Conservation (phyloP, 2,113 vertebrate genomes). For the Casuarius casuarius region DNA sequence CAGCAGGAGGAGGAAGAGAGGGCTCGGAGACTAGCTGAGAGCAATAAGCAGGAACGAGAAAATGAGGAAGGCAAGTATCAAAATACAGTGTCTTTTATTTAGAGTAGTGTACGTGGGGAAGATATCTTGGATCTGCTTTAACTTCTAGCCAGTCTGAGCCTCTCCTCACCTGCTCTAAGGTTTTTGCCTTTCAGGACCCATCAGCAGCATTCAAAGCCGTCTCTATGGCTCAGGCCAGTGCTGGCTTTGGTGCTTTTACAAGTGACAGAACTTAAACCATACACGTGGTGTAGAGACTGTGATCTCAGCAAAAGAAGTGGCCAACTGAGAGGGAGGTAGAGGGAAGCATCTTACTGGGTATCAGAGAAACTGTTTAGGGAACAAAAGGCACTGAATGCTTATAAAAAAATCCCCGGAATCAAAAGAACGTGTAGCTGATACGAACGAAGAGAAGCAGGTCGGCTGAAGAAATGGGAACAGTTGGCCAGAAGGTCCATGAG, state of each 20-base stretch:
- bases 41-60: conserved; percentile 79
- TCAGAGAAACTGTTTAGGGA: background rate
- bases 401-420: fast-evolving
- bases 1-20: conserved; percentile 94
- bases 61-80: conserved; percentile 84
- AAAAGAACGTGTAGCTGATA: background rate
- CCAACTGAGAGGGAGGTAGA: background rate
- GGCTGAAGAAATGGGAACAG: background rate
- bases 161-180: too few relatives aligned
- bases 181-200: background rate
- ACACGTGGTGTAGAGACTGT: background rate
- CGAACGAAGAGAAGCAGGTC: background rate
- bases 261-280: background rate
- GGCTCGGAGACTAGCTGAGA: conserved; percentile 87
- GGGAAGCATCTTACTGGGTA: background rate
- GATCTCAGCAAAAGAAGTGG: too few relatives aligned
- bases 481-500: background rate
- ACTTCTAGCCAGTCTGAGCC: background rate
- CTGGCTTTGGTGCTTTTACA: background rate
- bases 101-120: fast-evolving
- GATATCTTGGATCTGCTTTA: too few relatives aligned
- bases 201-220: background rate
- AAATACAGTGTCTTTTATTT: fast-evolving
- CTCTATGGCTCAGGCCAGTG: background rate
- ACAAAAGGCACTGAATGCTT: fast-evolving